Evolutionary conservation across 2,113 vertebrate genomes (phyloP).

Genomic region (Psephotus haematonotus): DNA sequence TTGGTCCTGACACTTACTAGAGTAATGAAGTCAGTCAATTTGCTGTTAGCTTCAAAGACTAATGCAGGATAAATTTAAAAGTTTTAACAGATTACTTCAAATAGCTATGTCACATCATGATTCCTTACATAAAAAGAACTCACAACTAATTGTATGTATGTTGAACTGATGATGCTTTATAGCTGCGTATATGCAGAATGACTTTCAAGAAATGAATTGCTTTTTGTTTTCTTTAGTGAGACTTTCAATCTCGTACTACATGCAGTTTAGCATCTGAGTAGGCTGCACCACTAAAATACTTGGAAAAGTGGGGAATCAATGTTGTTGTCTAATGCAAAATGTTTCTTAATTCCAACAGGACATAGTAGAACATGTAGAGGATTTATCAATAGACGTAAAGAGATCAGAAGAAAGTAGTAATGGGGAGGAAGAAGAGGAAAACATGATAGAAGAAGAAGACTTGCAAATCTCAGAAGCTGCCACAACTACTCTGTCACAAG

Average conservation of each 20-base stretch:
- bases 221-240: not conserved
- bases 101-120: not conserved
- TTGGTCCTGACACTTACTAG: not conserved
- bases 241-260: not conserved
- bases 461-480: slow-evolving; percentile 23
- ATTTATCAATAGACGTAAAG: not conserved
- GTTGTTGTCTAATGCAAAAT: not conserved
- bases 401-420: slow-evolving; percentile 48
- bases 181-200: not conserved
- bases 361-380: not conserved
- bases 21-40: not conserved
- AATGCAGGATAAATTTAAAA: not conserved
- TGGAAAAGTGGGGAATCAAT: not conserved
- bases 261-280: not conserved
- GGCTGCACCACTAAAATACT: not conserved
- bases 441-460: slow-evolving; percentile 42
- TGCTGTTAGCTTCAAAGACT: not conserved
- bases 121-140: not conserved
- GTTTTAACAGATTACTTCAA: not conserved
- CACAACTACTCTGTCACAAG: slow-evolving; percentile 22
- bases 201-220: not conserved
- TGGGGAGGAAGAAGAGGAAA: slow-evolving; percentile 64
- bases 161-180: not conserved
- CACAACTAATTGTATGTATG: not conserved
- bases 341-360: slow-evolving; percentile 13